Evolutionary conservation across 2,888 invertebrate species (phyloP).

Genomic region (Muscina levida): DNA sequence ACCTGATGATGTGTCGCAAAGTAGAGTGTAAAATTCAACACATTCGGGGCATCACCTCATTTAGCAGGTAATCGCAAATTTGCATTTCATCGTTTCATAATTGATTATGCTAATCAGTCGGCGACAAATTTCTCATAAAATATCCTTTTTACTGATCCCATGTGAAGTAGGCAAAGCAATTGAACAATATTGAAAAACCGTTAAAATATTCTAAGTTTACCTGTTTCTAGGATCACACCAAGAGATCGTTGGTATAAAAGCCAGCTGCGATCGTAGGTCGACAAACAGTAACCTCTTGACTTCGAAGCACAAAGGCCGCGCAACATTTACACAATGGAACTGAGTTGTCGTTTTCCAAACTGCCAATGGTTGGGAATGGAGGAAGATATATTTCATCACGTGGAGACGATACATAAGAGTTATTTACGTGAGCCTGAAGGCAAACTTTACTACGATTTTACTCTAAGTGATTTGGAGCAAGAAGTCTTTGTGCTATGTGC

Average conservation of each 20-base stretch:
- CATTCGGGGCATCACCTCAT: conserved; percentile 48
- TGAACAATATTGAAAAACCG: no score
- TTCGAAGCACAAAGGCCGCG: no score
- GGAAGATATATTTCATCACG: conserved; percentile 67
- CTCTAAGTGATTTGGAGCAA: conserved; percentile 63
- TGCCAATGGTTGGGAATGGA: conserved; percentile 67
- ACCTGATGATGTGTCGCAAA: not conserved
- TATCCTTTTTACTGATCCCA: no score
- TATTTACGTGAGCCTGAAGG: conserved; percentile 63
- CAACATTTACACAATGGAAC: no score
- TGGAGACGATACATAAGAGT: conserved; percentile 63
- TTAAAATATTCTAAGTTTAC: not conserved
- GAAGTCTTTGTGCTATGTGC: conserved; percentile 64
- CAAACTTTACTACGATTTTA: conserved; percentile 64
- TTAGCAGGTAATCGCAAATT: conserved; percentile 46
- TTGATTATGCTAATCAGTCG: not conserved
- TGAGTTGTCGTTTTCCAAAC: conserved; percentile 63
- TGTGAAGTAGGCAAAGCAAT: no score
- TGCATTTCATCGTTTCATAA: conserved; percentile 28
- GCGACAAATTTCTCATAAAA: no score
- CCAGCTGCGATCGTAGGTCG: not conserved
- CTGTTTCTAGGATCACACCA: not conserved
- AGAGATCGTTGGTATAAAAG: conserved; percentile 6
- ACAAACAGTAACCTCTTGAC: no score
- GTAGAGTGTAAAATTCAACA: conserved; percentile 40